Conservation (phyloP, 2,888 invertebrate species). For the Shargacucullia verbasci region DNA sequence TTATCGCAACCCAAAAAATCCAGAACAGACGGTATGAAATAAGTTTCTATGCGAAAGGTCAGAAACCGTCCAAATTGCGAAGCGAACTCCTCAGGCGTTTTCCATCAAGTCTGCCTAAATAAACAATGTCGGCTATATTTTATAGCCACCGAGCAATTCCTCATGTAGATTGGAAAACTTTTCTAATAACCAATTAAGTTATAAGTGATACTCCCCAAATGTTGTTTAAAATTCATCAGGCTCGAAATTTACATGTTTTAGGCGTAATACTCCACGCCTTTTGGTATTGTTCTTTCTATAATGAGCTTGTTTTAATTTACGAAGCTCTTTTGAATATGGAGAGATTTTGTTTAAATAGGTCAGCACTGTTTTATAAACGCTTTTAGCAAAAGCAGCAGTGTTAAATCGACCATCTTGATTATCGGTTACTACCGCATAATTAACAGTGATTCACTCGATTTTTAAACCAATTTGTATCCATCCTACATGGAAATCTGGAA, state of each 20-base stretch:
- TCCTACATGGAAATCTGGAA: constrained; percentile 30
- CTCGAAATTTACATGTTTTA: constrained; percentile 63
- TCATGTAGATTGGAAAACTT: constrained; percentile 82
- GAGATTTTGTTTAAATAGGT: constrained; percentile 38
- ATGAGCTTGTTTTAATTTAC: constrained; percentile 27
- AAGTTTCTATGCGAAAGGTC: constrained; percentile 39
- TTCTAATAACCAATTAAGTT: constrained; percentile 79
- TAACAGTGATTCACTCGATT: constrained; percentile 29
- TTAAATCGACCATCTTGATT: constrained; percentile 43
- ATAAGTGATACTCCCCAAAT: constrained; percentile 64
- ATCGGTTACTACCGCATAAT: constrained; percentile 36
- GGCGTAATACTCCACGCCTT: constrained; percentile 28
- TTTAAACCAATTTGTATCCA: constrained; percentile 46
- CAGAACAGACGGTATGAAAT: constrained; percentile 29
- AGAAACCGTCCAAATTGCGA: constrained; percentile 38
- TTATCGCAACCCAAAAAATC: constrained; percentile 24
- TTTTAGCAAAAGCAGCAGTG: constrained; percentile 20
- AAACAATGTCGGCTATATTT: constrained; percentile 55
- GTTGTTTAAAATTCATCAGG: constrained; percentile 70
- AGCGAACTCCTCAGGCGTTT: constrained; percentile 45
- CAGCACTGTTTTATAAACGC: constrained; percentile 33
- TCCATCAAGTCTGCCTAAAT: constrained; percentile 54
- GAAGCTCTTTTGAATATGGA: constrained; percentile 21
- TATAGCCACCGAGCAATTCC: constrained; percentile 59
- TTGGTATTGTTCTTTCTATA: constrained; percentile 32